Evolutionary conservation across 2,888 invertebrate genomes (phyloP), one percentile per base, ranked within the genome.

Genomic region (Campoletis raptor): DNA sequence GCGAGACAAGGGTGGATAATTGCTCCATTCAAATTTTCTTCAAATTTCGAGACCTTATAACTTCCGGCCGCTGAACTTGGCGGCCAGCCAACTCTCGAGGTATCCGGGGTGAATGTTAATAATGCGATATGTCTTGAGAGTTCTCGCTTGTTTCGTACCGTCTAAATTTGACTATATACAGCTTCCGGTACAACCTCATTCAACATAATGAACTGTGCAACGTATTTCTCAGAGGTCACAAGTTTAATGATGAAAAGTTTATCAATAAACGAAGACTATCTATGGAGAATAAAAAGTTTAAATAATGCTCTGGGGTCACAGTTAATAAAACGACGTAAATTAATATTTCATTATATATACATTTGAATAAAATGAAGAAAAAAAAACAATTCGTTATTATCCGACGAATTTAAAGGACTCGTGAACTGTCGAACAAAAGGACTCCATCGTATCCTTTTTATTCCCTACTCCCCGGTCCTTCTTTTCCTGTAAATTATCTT

Each of bases 51-150:
- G 57, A 69, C 12, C 36, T 57, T 66, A 40, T n/a, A 61, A 48
- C 83, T 78, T 83, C 78, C 54, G 72, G 66, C n/a, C 64, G 52
- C 42, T 73, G 37, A 72, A 73, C 78, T 78, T 83, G 83, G 83
- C 66, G 54, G 24, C 52, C 9, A 21, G 70, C 78, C 83, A 79
- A 83, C 64, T 73, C 42, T 67, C 54, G 52, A 66, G 66, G 73
- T 73, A 64, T 64, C 21, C 64, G 45, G 69, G 48, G 66, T 40
- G 42, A 70, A 77, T 70, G 77, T 61, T 83, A 83, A 83, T 83
- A 77, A 77, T 77, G 52, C 37, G 48, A 77, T 83, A 83, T 70
- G 42, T 40, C 70, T 64, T n/a, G 61, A 54, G 45, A 70, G 74
- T 67, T 70, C 77, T 77, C 40, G 69, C 70, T 83, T 61, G 82